Evolutionary conservation across 2,888 invertebrate species (phyloP).

Genomic region (Chrysina gloriosa): DNA sequence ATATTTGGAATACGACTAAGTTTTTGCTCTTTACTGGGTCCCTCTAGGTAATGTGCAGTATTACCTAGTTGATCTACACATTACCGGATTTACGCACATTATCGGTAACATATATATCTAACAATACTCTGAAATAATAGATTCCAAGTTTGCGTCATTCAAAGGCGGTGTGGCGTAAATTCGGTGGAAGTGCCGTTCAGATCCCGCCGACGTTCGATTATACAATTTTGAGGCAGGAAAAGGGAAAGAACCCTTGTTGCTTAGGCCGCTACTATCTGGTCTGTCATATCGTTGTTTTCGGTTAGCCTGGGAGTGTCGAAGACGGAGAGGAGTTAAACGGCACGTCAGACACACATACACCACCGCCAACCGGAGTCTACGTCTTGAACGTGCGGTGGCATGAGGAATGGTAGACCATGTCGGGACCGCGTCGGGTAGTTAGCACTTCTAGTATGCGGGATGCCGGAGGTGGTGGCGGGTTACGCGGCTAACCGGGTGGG

Average conservation of each 20-base stretch:
- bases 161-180: slow-evolving; percentile 22
- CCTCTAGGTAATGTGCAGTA: too few relatives aligned
- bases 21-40: too few relatives aligned
- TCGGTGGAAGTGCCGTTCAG: slow-evolving; percentile 21
- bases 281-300: slow-evolving; percentile 27
- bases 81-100: too few relatives aligned
- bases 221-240: slow-evolving; percentile 15
- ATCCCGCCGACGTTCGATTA: slow-evolving; percentile 29
- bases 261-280: slow-evolving; percentile 6
- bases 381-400: slow-evolving; percentile 38
- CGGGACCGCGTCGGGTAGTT: slow-evolving; percentile 48
- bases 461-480: slow-evolving; percentile 58
- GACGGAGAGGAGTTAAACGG: slow-evolving; percentile 28
- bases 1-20: too few relatives aligned
- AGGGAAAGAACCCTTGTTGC: slow-evolving; percentile 1
- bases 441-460: slow-evolving; percentile 53
- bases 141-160: slow-evolving; percentile 15
- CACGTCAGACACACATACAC: slow-evolving; percentile 18
- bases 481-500: slow-evolving; percentile 53
- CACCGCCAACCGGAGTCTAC: slow-evolving; percentile 15
- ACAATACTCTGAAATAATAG: slow-evolving; percentile 3
- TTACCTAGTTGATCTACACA: too few relatives aligned
- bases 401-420: slow-evolving; percentile 37
- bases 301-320: slow-evolving; percentile 20
- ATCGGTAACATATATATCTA: background rate